phyloP scores from a whole-genome alignment of 1,140 invertebrate species.

The Orussus abietinus region DNA sequence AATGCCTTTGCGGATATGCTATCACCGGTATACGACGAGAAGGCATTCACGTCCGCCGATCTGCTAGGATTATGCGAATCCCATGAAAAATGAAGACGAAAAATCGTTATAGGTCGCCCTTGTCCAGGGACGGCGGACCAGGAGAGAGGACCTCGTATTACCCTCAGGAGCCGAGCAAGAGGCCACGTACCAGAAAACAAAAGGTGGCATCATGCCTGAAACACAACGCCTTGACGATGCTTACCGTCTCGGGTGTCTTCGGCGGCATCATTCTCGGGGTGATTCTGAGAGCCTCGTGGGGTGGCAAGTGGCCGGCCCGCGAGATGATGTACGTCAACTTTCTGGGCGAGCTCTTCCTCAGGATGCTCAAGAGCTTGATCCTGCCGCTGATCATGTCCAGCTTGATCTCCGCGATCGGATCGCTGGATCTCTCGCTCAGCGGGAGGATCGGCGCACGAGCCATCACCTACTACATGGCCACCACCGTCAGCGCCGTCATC shows the following conservation, averaged over 20 bases:
- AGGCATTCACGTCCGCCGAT: no score
- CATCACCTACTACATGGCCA: slow-evolving; percentile 71
- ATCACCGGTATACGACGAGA: no score
- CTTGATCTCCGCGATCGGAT: slow-evolving; percentile 69
- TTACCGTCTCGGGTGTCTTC: slow-evolving; percentile 80
- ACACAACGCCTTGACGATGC: slow-evolving; percentile 78
- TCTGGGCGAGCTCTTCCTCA: slow-evolving; percentile 76
- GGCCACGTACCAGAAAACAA: slow-evolving; percentile 30
- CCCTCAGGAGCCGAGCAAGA: slow-evolving; percentile 40
- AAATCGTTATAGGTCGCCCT: slow-evolving; percentile 45
- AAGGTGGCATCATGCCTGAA: slow-evolving; percentile 57
- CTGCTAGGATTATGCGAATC: no score
- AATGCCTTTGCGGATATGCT: no score
- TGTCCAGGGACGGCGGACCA: slow-evolving; percentile 43
- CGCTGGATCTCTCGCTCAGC: slow-evolving; percentile 63
- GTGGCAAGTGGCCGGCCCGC: slow-evolving; percentile 62
- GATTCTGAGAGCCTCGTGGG: slow-evolving; percentile 59
- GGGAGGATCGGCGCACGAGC: slow-evolving; percentile 65
- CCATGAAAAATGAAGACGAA: no score
- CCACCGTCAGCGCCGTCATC: slow-evolving; percentile 72
- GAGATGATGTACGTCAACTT: slow-evolving; percentile 90
- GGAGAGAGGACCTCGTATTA: slow-evolving; percentile 44
- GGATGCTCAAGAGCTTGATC: slow-evolving; percentile 71
- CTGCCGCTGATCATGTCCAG: slow-evolving; percentile 72
- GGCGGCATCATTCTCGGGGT: slow-evolving; percentile 77